phyloP scores from a whole-genome alignment of 2,113 vertebrate genomes.

The Phoenicopterus ruber region DNA sequence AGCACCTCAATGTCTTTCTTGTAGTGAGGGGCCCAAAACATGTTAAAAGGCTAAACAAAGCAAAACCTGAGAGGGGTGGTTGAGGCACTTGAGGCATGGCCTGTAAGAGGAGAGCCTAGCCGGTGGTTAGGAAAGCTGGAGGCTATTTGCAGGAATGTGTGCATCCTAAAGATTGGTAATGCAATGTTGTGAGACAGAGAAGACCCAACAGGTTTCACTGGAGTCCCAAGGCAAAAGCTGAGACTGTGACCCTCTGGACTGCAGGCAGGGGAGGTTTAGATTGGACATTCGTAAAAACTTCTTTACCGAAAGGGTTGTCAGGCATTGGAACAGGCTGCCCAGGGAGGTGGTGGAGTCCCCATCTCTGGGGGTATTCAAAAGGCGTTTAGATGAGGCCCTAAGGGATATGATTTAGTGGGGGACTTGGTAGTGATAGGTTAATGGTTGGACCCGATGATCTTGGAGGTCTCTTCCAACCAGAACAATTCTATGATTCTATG shows the following conservation, averaged over 20 bases:
- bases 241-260: background rate
- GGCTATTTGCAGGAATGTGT: background rate
- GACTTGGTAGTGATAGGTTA: no score
- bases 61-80: background rate
- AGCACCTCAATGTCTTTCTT: background rate
- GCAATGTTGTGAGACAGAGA: background rate
- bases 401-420: no score
- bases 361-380: no score
- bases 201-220: background rate
- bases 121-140: background rate
- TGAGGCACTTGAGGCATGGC: background rate
- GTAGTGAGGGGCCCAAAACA: background rate
- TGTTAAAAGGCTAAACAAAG: background rate
- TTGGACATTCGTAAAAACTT: no score
- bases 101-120: background rate
- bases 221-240: background rate
- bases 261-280: no score
- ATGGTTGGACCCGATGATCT: no score
- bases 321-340: no score
- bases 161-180: background rate
- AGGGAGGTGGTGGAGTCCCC: no score
- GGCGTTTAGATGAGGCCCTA: no score
- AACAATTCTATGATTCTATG: no score
- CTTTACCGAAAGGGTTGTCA: no score
- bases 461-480: no score